Conservation (phyloP, 1,140 invertebrate species). For the Melitaea cinxia region DNA sequence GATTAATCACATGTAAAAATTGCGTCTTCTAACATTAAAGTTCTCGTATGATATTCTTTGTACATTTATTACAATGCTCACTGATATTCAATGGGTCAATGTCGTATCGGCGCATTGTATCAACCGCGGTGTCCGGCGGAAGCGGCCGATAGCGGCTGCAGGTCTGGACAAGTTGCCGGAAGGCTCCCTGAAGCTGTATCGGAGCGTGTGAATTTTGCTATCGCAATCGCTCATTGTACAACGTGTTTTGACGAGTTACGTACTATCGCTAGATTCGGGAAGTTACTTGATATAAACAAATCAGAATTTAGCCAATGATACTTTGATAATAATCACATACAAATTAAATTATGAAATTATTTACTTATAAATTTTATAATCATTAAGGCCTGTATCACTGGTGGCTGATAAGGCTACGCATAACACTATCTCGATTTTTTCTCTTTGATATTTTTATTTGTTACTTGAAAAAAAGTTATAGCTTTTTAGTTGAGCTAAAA, state of each 20-base stretch:
- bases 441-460: no score
- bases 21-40: neutral
- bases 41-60: neutral
- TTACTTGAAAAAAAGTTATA: no score
- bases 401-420: no score
- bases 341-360: no score
- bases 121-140: slow-evolving; percentile 65
- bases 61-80: slow-evolving; percentile 16
- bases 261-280: slow-evolving; percentile 12
- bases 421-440: no score
- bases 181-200: slow-evolving; percentile 58
- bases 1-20: no score
- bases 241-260: slow-evolving; percentile 34
- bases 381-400: no score
- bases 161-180: slow-evolving; percentile 60
- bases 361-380: no score
- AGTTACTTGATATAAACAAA: neutral
- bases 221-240: slow-evolving; percentile 35
- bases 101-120: slow-evolving; percentile 41
- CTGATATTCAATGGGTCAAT: slow-evolving; percentile 39
- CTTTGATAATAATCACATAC: no score
- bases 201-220: slow-evolving; percentile 61
- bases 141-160: slow-evolving; percentile 57
- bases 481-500: no score
- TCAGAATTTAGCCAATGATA: no score